Evolutionary conservation across 1,140 invertebrate genomes (phyloP).

Genomic region (Drosophila pseudoananassae): DNA sequence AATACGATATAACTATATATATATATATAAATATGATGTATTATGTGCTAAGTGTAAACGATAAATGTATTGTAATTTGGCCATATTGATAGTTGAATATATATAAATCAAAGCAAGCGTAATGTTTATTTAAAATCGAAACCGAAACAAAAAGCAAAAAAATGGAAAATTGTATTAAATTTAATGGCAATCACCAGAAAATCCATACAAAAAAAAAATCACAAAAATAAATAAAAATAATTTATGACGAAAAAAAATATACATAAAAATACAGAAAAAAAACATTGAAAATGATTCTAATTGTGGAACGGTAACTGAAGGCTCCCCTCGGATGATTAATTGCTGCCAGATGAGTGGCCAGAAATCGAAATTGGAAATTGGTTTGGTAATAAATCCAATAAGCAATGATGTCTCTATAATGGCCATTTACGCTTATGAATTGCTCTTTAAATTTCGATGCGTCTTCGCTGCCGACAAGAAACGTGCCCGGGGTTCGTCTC

Average conservation of each 20-base stretch:
- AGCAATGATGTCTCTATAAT: constrained; percentile 70
- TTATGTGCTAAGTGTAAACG: constrained; percentile 71
- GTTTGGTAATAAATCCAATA: constrained; percentile 53
- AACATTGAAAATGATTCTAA: constrained; percentile 49
- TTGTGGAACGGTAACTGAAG: constrained; percentile 75
- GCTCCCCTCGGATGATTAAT: constrained; percentile 61
- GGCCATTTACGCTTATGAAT: constrained; percentile 79
- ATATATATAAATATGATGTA: constrained; percentile 50
- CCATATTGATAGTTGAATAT: constrained; percentile 84
- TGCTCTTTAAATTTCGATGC: constrained; percentile 81
- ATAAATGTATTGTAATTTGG: constrained; percentile 83
- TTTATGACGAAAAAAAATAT: constrained; percentile 78
- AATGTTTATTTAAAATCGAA: constrained; percentile 65
- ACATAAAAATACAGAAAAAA: constrained; percentile 66
- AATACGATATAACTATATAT: constrained; percentile 46
- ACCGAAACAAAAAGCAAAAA: constrained; percentile 30
- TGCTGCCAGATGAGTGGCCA: constrained; percentile 71
- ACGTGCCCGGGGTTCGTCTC: constrained; percentile 52
- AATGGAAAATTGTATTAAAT: constrained; percentile 71
- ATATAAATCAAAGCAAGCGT: constrained; percentile 59
- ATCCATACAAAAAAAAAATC: constrained; percentile 58
- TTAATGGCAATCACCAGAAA: constrained; percentile 83
- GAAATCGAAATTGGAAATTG: constrained; percentile 63
- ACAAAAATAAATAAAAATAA: constrained; percentile 82
- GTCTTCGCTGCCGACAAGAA: constrained; percentile 68